A percentile compares a stretch with the other conserved stretches of the same genome.
phyloP scores from a whole-genome alignment of 2,113 vertebrate species.

The Alexandromys fortis region DNA sequence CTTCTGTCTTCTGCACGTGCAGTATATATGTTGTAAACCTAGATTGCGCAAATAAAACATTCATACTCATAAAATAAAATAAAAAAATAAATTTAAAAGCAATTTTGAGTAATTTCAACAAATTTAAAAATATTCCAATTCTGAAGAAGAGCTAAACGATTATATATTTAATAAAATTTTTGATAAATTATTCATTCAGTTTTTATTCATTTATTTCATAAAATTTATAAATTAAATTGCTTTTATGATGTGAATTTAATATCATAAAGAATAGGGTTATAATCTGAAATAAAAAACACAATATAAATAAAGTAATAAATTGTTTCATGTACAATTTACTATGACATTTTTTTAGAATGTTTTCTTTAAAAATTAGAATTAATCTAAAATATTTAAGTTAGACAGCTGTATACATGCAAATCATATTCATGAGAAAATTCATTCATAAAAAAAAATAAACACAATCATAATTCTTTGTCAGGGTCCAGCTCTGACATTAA shows the following conservation, averaged over 20 bases:
- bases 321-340: neutral
- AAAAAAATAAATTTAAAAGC: neutral
- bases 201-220: neutral
- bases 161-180: neutral
- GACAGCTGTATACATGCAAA: neutral
- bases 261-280: neutral
- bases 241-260: neutral
- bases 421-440: neutral
- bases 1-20: neutral
- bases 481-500: too few species aligned
- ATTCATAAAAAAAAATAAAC: neutral
- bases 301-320: neutral
- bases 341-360: neutral
- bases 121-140: neutral
- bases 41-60: neutral
- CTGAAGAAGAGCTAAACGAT: neutral
- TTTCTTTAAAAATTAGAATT: neutral
- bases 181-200: neutral
- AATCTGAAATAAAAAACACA: neutral
- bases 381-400: neutral
- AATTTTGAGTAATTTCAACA: neutral
- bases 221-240: neutral
- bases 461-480: too few species aligned
- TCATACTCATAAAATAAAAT: neutral
- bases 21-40: neutral